A percentile compares a stretch with the other conserved stretches of the same genome.
These are phyloP conservation scores for Benthosema pterotum DNA, from an alignment of 2,797 vertebrate species.

Conservation along the genomic window DNA sequence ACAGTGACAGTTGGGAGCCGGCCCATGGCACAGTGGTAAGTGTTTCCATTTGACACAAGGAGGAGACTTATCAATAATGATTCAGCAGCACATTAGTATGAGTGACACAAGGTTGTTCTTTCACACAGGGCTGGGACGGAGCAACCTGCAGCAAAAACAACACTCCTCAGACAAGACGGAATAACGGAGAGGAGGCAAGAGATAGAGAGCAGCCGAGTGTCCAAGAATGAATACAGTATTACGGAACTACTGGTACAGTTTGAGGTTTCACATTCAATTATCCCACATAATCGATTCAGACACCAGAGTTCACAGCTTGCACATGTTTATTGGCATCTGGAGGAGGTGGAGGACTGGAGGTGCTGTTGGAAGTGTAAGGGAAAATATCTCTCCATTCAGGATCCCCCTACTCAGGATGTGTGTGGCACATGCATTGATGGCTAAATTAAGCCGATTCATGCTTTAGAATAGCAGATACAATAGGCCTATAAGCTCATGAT, in stretches of 20 bases:
- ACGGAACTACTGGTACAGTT: too few relatives aligned
- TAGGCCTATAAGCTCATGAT: too few relatives aligned
- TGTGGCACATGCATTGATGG: too few relatives aligned
- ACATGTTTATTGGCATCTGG: too few relatives aligned
- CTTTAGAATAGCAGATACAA: too few relatives aligned
- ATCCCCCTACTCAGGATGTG: not conserved
- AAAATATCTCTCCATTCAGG: conserved; percentile 4
- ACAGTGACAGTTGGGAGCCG: conserved; percentile 20
- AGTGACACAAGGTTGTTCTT: conserved; percentile 20
- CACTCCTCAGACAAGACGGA: not conserved
- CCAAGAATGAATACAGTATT: too few relatives aligned
- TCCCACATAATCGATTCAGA: too few relatives aligned
- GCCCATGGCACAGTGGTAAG: not conserved
- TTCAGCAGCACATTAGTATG: conserved; percentile 30
- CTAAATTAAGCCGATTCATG: too few relatives aligned
- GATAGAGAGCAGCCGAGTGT: too few relatives aligned
- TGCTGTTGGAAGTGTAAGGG: not conserved
- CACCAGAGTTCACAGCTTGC: too few relatives aligned
- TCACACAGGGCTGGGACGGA: conserved; percentile 10
- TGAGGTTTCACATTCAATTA: too few relatives aligned
- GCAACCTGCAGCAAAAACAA: conserved; percentile 43
- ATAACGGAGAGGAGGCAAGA: too few relatives aligned
- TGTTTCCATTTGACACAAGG: conserved; percentile 9
- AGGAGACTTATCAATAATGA: conserved; percentile 4
- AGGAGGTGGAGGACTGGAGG: not conserved